These are phyloP conservation scores for Coracias cyanogaster DNA, from an alignment of 2,797 vertebrate species.

Conservation along the genomic window DNA sequence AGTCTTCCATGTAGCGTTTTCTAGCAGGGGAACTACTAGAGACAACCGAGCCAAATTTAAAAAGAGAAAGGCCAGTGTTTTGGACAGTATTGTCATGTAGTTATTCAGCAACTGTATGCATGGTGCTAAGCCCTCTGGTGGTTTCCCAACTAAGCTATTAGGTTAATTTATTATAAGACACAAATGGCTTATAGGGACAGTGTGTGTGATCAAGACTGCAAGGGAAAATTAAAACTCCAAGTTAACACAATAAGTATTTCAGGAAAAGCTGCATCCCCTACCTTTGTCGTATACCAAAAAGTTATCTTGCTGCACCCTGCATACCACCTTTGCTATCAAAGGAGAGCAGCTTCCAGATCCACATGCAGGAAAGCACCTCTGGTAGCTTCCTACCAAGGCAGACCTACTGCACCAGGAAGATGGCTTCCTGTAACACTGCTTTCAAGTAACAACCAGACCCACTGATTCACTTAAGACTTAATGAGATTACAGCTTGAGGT, in stretches of 20 bases:
- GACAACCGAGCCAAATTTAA: background rate
- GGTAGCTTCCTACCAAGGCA: background rate
- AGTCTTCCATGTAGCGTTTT: background rate
- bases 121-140: background rate
- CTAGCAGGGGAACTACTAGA: background rate
- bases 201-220: accelerated
- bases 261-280: background rate
- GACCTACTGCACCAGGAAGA: slow-evolving; percentile 46
- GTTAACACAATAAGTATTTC: background rate
- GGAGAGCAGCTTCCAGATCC: background rate
- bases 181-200: background rate
- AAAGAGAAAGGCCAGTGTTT: background rate
- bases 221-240: background rate
- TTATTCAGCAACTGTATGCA: background rate
- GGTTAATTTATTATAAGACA: background rate
- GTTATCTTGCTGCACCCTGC: background rate
- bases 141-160: background rate
- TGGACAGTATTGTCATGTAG: background rate
- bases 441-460: slow-evolving; percentile 70
- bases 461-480: slow-evolving; percentile 67
- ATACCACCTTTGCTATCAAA: background rate
- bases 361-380: slow-evolving; percentile 27
- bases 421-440: slow-evolving; percentile 49
- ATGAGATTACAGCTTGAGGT: slow-evolving; percentile 70
- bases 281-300: background rate